Percentiles rank a stretch among this genome's conserved stretches.
These are phyloP conservation scores for Fulica atra DNA, from an alignment of 2,113 vertebrate genomes.

Conservation along the genomic window DNA sequence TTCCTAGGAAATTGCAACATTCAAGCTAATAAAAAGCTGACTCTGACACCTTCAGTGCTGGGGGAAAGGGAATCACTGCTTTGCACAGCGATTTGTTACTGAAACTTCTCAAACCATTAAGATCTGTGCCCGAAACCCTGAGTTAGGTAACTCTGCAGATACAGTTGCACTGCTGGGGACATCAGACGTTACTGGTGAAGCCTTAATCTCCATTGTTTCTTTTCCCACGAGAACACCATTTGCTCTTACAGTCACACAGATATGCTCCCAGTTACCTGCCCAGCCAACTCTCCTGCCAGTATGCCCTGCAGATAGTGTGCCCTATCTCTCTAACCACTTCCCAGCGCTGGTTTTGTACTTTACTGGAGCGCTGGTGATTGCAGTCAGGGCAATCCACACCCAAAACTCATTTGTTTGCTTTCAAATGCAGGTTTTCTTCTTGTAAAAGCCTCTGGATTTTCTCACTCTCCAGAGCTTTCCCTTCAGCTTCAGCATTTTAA, in stretches of 20 bases:
- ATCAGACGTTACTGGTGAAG: neutral
- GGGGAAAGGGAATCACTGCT: neutral
- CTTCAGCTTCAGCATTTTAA: neutral
- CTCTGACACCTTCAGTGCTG: neutral
- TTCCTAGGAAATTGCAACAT: neutral
- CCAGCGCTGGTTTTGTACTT: neutral
- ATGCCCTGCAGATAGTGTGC: neutral
- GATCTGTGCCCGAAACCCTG: neutral
- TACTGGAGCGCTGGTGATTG: neutral
- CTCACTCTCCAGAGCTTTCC: neutral
- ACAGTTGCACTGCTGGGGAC: neutral
- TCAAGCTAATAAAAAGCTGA: neutral
- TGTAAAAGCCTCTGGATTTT: neutral
- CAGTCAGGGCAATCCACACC: neutral
- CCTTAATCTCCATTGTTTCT: neutral
- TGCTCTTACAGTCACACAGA: neutral
- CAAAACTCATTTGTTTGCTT: neutral
- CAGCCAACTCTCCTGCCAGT: neutral
- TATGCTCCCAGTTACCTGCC: neutral
- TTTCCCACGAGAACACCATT: neutral
- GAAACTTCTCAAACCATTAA: neutral
- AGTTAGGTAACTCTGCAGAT: neutral
- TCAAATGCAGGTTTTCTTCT: neutral
- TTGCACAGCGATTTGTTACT: neutral
- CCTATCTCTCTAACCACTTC: neutral